Conservation (phyloP, 2,797 vertebrate genomes). For the Myotis planiceps region DNA sequence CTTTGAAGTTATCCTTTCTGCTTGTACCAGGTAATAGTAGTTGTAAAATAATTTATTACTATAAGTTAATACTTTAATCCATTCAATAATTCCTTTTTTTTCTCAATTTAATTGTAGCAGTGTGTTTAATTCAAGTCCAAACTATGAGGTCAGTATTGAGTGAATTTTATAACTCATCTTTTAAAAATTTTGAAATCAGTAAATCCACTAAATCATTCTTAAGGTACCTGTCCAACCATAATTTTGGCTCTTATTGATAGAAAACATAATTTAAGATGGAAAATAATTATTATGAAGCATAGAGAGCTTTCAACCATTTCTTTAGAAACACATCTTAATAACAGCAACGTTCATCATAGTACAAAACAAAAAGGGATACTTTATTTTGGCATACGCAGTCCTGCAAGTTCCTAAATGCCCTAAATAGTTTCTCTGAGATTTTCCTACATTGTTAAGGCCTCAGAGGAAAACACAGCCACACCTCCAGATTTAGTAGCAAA, state of each 20-base stretch:
- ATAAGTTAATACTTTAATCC: neutral
- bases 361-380: slow-evolving; percentile 80
- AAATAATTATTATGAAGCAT: slow-evolving; percentile 69
- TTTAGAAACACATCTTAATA: slow-evolving; percentile 81
- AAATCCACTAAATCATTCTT: slow-evolving; percentile 68
- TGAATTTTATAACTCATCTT: slow-evolving; percentile 49
- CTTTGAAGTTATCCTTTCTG: neutral
- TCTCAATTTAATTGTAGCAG: slow-evolving; percentile 9
- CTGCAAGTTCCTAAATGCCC: slow-evolving; percentile 80
- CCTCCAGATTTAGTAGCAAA: slow-evolving; percentile 95
- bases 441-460: slow-evolving; percentile 84
- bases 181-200: slow-evolving; percentile 29
- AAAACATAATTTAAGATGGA: slow-evolving; percentile 65
- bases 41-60: neutral
- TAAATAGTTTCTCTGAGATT: slow-evolving; percentile 79
- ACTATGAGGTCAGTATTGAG: neutral
- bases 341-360: slow-evolving; percentile 77
- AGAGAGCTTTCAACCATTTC: slow-evolving; percentile 73
- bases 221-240: slow-evolving; percentile 48
- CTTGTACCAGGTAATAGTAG: neutral
- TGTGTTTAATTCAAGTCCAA: slow-evolving; percentile 25
- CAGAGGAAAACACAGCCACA: slow-evolving; percentile 92
- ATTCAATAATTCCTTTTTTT: neutral
- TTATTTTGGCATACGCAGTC: slow-evolving; percentile 78
- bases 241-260: slow-evolving; percentile 46